These are phyloP conservation scores for Grammomys surdaster DNA, from an alignment of 2,113 vertebrate species.

Conservation along the genomic window DNA sequence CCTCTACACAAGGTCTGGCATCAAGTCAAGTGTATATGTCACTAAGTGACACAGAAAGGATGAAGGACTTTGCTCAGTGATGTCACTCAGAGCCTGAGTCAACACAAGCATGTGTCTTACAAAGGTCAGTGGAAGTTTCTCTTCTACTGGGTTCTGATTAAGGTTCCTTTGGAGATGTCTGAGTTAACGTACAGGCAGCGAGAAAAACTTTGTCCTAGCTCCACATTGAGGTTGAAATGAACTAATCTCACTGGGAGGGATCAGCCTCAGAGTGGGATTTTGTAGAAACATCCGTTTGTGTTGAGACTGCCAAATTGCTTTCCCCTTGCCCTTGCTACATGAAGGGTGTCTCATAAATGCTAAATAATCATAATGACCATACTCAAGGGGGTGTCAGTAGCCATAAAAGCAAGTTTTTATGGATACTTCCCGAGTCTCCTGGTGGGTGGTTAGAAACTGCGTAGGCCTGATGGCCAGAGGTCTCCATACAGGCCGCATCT, in stretches of 20 bases:
- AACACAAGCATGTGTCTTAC: neutral
- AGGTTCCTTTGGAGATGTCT: slow-evolving; percentile 15
- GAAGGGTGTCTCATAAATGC: slow-evolving; percentile 74
- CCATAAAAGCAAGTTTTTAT: slow-evolving; percentile 80
- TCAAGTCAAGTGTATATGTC: slow-evolving; percentile 32
- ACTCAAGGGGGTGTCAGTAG: slow-evolving; percentile 65
- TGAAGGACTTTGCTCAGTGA: neutral
- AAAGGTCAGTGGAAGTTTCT: slow-evolving; percentile 8
- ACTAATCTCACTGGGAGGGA: slow-evolving; percentile 30
- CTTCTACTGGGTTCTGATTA: neutral
- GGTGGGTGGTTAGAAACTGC: slow-evolving; percentile 75
- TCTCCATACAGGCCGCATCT: slow-evolving; percentile 69
- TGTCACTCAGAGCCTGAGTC: neutral
- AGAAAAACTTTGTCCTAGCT: neutral
- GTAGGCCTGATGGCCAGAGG: slow-evolving; percentile 64
- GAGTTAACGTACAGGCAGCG: neutral
- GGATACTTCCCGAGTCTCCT: slow-evolving; percentile 67
- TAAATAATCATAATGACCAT: slow-evolving; percentile 76
- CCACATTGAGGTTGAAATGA: slow-evolving; percentile 44
- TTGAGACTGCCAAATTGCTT: slow-evolving; percentile 70
- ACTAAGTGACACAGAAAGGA: neutral
- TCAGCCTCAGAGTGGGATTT: neutral
- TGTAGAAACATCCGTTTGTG: slow-evolving; percentile 69
- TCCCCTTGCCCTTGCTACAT: slow-evolving; percentile 24
- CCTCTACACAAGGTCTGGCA: neutral